Evolutionary conservation across 92 coral and sea anemone genomes (phyloP), one percentile per base, ranked within the genome.

Genomic region (Paragorgia papillata): DNA sequence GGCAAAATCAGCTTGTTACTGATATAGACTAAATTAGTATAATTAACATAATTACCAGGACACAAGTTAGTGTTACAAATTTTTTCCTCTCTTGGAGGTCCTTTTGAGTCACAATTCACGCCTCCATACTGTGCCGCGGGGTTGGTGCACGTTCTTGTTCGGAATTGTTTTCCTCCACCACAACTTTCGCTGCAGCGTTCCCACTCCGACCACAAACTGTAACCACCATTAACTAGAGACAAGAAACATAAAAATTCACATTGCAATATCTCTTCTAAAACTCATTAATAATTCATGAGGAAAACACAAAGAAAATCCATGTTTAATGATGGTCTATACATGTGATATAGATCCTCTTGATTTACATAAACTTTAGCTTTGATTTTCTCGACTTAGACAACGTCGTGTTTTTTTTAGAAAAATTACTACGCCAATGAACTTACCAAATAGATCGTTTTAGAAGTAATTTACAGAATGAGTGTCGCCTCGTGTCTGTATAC

Each of bases 91-190:
- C 83, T 80, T 0, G 84, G 81, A 13, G 94, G 84, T 15, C 97
- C 97, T 62, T 81, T 64, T 3, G 50, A 40, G 57, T 85, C 69
- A 46, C 97, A 93, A 78, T 88, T 88, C 62, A 69, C 84, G n/a
- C 97, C 97, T 1, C 97, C 97, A 43, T 93, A 87, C 49, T 84
- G 76, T 24, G 97, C 90, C 8, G 85, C 19, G 30, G 97, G 97
- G 57, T 80, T 82, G 27, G 82, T 86, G 62, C 97, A 93, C 18
- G 82, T 62, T 59, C 97, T 85, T 25, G 88, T 91, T 34, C 94
- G 91, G 46, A 86, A 96, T 40, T 83, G 90, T 50, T 79, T 74
- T 28, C 97, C 97, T 59, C 97, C 97, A 7, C 97, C 97, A 80
- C 97, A 93, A 1, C 90, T 81, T 0, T 82, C 88, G 57, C 97